phyloP scores from a whole-genome alignment of 2,888 invertebrate genomes.

The Pomacea canaliculata region DNA sequence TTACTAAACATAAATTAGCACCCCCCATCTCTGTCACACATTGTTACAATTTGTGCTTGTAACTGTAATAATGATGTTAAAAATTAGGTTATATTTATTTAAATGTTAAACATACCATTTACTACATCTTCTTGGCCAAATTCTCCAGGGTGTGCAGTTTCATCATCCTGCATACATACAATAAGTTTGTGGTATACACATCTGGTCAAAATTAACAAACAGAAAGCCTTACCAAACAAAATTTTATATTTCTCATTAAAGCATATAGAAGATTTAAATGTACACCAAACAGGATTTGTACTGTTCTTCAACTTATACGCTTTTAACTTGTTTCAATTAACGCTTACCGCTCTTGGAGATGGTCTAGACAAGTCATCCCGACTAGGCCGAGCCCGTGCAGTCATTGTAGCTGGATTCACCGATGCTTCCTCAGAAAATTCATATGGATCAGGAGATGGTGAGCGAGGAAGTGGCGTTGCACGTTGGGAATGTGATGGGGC shows the following conservation, averaged over 20 bases:
- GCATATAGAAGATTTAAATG: too few species aligned
- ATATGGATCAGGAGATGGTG: slow-evolving; percentile 78
- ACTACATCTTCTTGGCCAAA: slow-evolving; percentile 9
- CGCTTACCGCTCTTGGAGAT: slow-evolving; percentile 44
- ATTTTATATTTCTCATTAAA: too few species aligned
- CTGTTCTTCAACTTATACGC: too few species aligned
- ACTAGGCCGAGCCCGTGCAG: slow-evolving; percentile 41
- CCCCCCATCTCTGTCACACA: too few species aligned
- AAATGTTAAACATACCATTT: slow-evolving; percentile 6
- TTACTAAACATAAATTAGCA: not conserved
- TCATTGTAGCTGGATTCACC: slow-evolving; percentile 38
- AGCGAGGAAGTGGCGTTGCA: slow-evolving; percentile 40
- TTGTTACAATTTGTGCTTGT: too few species aligned
- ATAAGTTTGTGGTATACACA: too few species aligned
- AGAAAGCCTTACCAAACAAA: too few species aligned
- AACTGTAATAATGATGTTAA: too few species aligned
- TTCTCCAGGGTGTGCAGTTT: not conserved
- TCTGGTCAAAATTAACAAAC: too few species aligned
- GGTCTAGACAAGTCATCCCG: slow-evolving; percentile 58
- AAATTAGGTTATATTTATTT: too few species aligned
- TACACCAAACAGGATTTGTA: too few species aligned
- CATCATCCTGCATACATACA: slow-evolving; percentile 11
- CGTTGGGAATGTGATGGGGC: slow-evolving; percentile 42
- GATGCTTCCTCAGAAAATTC: slow-evolving; percentile 79
- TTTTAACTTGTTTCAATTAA: not conserved